Evolutionary conservation across 2,797 vertebrate species (phyloP).

Genomic region (Paguma larvata): DNA sequence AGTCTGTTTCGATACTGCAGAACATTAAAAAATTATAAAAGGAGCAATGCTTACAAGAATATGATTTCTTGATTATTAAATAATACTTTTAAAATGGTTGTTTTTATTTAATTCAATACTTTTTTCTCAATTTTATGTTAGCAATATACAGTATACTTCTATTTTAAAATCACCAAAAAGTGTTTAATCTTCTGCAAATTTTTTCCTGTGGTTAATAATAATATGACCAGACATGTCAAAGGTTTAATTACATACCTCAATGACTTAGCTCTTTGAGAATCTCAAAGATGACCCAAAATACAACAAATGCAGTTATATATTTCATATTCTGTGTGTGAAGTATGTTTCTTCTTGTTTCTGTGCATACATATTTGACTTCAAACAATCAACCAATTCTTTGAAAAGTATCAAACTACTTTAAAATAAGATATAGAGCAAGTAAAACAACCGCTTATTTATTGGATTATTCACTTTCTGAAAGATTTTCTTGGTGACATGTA

Average conservation of each 20-base stretch:
- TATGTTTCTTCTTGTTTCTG: conserved; percentile 47
- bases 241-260: conserved; percentile 52
- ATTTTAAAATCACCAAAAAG: conserved; percentile 11
- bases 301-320: conserved; percentile 17
- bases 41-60: background rate
- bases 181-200: conserved; percentile 56
- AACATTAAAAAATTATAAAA: conserved; percentile 6
- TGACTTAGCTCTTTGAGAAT: conserved; percentile 54
- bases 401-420: conserved; percentile 21
- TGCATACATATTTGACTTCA: conserved; percentile 4
- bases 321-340: conserved; percentile 1
- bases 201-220: conserved; percentile 32
- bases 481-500: background rate
- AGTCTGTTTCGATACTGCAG: conserved; percentile 12
- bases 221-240: conserved; percentile 44
- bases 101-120: conserved; percentile 18
- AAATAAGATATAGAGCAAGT: conserved; percentile 31
- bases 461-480: conserved; percentile 51
- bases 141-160: background rate
- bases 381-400: background rate
- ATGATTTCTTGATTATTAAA: conserved; percentile 46
- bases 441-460: conserved; percentile 44
- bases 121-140: conserved; percentile 48
- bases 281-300: conserved; percentile 32
- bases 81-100: conserved; percentile 46